Conservation (phyloP, 2,888 invertebrate species). For the Drosophila fungiperda region DNA sequence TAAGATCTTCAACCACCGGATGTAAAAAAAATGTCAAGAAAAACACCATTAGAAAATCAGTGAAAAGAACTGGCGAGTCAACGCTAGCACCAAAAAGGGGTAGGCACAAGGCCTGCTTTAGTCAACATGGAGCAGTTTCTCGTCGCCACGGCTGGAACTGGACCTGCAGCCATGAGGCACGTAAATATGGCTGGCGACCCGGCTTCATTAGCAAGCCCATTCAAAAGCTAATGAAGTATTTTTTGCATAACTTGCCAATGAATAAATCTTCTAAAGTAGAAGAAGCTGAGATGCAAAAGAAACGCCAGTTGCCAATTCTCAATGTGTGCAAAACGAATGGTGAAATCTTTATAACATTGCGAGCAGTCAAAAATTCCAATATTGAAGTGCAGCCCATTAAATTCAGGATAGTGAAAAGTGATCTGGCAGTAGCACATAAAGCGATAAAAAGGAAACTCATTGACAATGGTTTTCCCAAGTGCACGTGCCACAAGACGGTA, state of each 20-base stretch:
- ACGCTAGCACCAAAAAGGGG: neutral
- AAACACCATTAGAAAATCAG: neutral
- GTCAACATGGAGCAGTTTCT: constrained; percentile 85
- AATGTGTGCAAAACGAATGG: constrained; percentile 88
- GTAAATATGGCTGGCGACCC: constrained; percentile 82
- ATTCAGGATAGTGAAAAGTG: constrained; percentile 88
- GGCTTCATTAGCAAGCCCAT: constrained; percentile 82
- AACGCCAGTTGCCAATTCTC: constrained; percentile 86
- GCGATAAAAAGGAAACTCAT: constrained; percentile 86
- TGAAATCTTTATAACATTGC: constrained; percentile 87
- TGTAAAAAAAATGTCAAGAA: neutral
- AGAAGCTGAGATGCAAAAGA: constrained; percentile 33
- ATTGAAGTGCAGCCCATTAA: constrained; percentile 86
- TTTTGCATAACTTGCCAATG: constrained; percentile 72
- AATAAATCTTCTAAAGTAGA: constrained; percentile 81
- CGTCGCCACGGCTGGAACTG: constrained; percentile 89
- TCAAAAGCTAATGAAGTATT: constrained; percentile 82
- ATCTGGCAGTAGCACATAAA: constrained; percentile 85
- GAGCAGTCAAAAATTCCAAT: neutral
- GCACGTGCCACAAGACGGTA: constrained; percentile 86
- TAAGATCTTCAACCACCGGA: neutral
- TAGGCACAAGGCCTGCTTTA: constrained; percentile 49
- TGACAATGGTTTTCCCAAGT: constrained; percentile 86
- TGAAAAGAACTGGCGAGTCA: neutral
- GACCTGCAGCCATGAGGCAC: constrained; percentile 82